These are phyloP conservation scores for Petromus typicus DNA, from an alignment of 2,113 vertebrate species.

Conservation along the genomic window DNA sequence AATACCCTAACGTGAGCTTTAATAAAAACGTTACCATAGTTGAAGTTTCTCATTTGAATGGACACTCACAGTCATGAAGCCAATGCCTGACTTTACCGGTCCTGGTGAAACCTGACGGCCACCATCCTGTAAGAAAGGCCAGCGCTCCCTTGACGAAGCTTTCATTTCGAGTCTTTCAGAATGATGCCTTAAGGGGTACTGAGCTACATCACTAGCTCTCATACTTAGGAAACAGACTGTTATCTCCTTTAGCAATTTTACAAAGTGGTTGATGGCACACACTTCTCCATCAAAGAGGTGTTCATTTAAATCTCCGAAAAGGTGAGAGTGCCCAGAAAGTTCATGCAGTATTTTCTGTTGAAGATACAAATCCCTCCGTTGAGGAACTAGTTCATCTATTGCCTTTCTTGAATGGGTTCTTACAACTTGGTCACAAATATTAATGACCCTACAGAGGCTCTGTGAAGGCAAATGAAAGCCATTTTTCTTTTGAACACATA, in stretches of 20 bases:
- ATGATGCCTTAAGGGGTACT: constrained; percentile 5
- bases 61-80: background rate
- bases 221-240: constrained; percentile 71
- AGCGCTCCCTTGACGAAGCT: constrained; percentile 3
- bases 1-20: constrained; percentile 10
- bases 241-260: constrained; percentile 78
- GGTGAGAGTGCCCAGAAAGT: constrained; percentile 71
- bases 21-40: constrained; percentile 36
- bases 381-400: background rate
- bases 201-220: constrained; percentile 46
- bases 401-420: background rate
- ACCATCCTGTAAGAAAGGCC: constrained; percentile 41
- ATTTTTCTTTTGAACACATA: constrained; percentile 79
- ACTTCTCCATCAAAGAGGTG: constrained; percentile 79
- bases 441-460: constrained; percentile 59
- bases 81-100: constrained; percentile 42
- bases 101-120: constrained; percentile 20
- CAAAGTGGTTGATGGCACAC: constrained; percentile 80
- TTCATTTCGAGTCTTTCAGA: constrained; percentile 27
- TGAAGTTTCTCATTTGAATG: constrained; percentile 58
- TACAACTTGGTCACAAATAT: constrained; percentile 71
- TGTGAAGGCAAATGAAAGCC: constrained; percentile 73
- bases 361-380: constrained; percentile 62
- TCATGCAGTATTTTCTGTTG: constrained; percentile 78
- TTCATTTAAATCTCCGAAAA: constrained; percentile 77